These are phyloP conservation scores for Centrocercus urophasianus DNA, from an alignment of 2,113 vertebrate species.

Conservation along the genomic window DNA sequence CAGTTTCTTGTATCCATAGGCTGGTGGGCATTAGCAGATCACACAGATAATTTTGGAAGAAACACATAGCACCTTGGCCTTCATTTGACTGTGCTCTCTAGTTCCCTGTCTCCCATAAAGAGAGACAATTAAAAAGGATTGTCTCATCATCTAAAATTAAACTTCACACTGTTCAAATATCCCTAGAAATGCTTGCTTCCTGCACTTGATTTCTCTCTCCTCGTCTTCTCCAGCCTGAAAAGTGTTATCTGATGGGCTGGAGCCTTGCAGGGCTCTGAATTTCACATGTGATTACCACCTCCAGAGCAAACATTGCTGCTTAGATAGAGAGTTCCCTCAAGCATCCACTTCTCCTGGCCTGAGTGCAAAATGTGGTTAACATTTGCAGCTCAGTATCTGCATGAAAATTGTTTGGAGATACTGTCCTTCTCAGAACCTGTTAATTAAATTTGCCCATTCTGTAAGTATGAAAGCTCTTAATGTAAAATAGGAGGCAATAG, in stretches of 20 bases:
- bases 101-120: background rate
- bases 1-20: rapidly evolving
- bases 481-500: background rate
- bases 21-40: background rate
- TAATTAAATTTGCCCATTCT: background rate
- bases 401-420: background rate
- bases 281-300: background rate
- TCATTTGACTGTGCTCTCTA: background rate
- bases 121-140: background rate
- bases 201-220: background rate
- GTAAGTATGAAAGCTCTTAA: background rate
- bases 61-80: background rate
- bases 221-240: background rate
- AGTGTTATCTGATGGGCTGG: background rate
- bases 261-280: background rate
- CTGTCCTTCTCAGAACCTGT: background rate
- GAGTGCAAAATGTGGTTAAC: background rate
- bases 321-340: background rate
- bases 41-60: background rate
- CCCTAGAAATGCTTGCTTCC: background rate
- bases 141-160: background rate
- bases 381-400: background rate
- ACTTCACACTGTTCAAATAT: background rate
- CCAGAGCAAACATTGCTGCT: background rate
- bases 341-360: background rate